Conservation (phyloP, 2,113 vertebrate species). For the Salvelinus namaycush region DNA sequence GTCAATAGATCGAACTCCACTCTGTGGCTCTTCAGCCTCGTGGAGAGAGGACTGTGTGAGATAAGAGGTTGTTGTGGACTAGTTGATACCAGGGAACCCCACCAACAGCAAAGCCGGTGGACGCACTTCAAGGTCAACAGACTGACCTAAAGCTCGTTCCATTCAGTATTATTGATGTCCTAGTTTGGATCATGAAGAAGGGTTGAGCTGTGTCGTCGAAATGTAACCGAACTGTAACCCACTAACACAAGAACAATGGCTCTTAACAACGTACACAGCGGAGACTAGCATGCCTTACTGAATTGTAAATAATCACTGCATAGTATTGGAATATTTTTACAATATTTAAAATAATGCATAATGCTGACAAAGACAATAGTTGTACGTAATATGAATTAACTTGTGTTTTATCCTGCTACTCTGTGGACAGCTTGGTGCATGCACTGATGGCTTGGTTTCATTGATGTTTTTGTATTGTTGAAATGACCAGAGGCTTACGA, state of each 20-base stretch:
- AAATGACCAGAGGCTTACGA: no score
- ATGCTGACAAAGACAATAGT: slow-evolving; percentile 10
- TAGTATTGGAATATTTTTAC: slow-evolving; percentile 44
- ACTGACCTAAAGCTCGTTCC: neutral
- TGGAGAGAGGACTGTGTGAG: neutral
- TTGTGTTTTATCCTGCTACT: no score
- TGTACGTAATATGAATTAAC: no score
- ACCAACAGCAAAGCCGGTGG: neutral
- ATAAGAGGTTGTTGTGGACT: neutral
- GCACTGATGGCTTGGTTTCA: slow-evolving; percentile 28
- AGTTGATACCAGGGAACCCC: neutral
- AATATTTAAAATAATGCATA: slow-evolving; percentile 49
- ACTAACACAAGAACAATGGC: slow-evolving; percentile 34
- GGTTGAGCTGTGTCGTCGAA: slow-evolving; percentile 21
- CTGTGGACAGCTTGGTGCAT: no score
- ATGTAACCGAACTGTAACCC: slow-evolving; percentile 24
- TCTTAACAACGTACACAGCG: neutral
- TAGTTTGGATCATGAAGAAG: neutral
- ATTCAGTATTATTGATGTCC: neutral
- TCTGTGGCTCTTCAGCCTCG: neutral
- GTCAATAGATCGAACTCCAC: neutral
- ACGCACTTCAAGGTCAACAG: neutral
- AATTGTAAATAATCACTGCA: slow-evolving; percentile 51
- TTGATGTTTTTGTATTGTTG: neutral
- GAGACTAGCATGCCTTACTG: slow-evolving; percentile 65